phyloP scores from a whole-genome alignment of 2,797 vertebrate species.

The Silurus lanzhouensis region DNA sequence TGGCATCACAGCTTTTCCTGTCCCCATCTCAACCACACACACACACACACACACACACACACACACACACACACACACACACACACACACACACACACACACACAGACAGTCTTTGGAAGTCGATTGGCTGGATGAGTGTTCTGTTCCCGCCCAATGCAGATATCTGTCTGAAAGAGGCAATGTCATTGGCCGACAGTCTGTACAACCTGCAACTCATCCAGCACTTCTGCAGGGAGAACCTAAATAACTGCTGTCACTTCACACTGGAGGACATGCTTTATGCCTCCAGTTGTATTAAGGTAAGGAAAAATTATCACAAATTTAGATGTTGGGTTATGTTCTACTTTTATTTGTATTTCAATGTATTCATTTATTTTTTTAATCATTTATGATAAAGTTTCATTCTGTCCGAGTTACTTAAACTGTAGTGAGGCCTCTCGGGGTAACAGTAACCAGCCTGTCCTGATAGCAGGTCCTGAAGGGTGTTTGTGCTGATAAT shows the following conservation, averaged over 20 bases:
- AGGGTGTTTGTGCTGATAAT: background rate
- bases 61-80: background rate
- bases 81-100: background rate
- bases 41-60: background rate
- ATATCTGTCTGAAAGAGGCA: conserved; percentile 95
- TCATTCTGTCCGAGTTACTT: background rate
- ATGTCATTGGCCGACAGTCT: conserved; percentile 98
- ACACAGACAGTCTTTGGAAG: background rate
- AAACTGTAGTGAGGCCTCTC: background rate
- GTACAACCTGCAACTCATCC: conserved; percentile 95
- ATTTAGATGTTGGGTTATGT: background rate
- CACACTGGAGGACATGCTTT: conserved; percentile 96
- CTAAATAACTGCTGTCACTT: conserved; percentile 97
- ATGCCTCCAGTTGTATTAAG: conserved; percentile 93
- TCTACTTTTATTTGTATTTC: no score
- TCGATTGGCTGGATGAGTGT: conserved; percentile 10
- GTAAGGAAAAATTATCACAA: conserved; percentile 65
- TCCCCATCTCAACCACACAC: background rate
- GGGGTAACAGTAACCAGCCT: background rate
- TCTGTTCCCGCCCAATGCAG: conserved; percentile 67
- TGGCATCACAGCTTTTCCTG: conserved; percentile 41
- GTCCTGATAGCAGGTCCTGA: background rate
- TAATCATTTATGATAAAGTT: background rate
- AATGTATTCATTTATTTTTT: background rate
- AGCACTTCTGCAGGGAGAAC: conserved; percentile 92